Conservation (phyloP, 2,113 vertebrate genomes). For the Regulus satrapa region DNA sequence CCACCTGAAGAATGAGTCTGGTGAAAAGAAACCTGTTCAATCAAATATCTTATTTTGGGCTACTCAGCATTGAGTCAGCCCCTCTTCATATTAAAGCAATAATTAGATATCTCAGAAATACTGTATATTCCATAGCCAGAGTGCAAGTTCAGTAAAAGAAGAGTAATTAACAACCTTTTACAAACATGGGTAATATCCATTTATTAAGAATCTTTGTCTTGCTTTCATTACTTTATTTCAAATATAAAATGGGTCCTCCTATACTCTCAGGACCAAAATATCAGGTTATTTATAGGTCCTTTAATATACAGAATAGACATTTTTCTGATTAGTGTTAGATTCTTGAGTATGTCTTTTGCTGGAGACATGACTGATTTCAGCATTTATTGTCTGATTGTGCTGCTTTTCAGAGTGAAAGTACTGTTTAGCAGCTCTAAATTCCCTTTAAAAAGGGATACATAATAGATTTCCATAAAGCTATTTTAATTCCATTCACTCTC, state of each 20-base stretch:
- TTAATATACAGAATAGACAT: neutral
- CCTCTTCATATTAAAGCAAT: neutral
- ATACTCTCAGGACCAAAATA: neutral
- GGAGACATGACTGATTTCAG: neutral
- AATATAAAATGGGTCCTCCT: neutral
- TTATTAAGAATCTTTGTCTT: neutral
- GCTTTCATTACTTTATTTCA: neutral
- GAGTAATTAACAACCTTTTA: neutral
- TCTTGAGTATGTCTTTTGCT: neutral
- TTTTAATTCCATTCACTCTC: neutral
- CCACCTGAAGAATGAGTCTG: neutral
- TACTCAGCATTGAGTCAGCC: neutral
- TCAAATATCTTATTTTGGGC: neutral
- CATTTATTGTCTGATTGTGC: neutral
- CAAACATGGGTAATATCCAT: neutral
- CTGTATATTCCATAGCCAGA: rapidly evolving
- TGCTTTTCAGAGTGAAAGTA: neutral
- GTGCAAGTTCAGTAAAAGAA: neutral
- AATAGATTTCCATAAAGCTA: neutral
- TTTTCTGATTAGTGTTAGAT: neutral
- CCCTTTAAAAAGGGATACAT: neutral
- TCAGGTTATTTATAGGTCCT: neutral
- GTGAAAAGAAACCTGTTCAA: rapidly evolving
- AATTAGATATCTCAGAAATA: neutral
- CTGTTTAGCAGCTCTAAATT: neutral